These are phyloP conservation scores for Oscarella lobularis DNA, from an alignment of 37 sponge, comb jelly and placozoan species.

Conservation along the genomic window DNA sequence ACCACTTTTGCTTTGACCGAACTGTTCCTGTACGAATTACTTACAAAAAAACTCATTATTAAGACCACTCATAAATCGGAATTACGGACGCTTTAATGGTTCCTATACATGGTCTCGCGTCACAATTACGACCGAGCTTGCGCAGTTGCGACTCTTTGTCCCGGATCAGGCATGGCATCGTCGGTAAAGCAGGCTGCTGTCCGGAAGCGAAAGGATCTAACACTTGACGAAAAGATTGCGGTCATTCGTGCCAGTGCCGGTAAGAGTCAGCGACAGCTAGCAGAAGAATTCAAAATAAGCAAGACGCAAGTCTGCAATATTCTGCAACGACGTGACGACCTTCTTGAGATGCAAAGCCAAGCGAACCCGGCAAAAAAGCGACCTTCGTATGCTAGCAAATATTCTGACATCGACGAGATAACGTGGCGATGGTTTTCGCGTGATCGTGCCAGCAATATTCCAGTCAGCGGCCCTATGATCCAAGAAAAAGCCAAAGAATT, in stretches of 20 bases:
- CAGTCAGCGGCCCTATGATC: background rate
- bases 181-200: too few relatives aligned
- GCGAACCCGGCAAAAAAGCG: background rate
- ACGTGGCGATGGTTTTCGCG: background rate
- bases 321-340: background rate
- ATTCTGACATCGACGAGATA: background rate
- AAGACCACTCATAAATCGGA: too few relatives aligned
- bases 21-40: background rate
- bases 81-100: too few relatives aligned
- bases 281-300: background rate
- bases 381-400: conserved; percentile 5
- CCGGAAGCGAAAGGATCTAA: too few relatives aligned
- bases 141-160: too few relatives aligned
- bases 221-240: background rate
- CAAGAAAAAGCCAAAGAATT: too few relatives aligned
- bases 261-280: background rate
- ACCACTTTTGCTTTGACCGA: background rate
- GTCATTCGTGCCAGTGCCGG: background rate
- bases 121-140: too few relatives aligned
- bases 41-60: too few relatives aligned
- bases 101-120: too few relatives aligned
- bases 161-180: too few relatives aligned
- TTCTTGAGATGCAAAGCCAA: too few relatives aligned
- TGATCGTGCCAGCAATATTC: background rate
- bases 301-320: background rate